A percentile compares a stretch with the other conserved stretches of the same genome.
Evolutionary conservation across 2,888 invertebrate species (phyloP).

Genomic region (Sialis fuliginosa): DNA sequence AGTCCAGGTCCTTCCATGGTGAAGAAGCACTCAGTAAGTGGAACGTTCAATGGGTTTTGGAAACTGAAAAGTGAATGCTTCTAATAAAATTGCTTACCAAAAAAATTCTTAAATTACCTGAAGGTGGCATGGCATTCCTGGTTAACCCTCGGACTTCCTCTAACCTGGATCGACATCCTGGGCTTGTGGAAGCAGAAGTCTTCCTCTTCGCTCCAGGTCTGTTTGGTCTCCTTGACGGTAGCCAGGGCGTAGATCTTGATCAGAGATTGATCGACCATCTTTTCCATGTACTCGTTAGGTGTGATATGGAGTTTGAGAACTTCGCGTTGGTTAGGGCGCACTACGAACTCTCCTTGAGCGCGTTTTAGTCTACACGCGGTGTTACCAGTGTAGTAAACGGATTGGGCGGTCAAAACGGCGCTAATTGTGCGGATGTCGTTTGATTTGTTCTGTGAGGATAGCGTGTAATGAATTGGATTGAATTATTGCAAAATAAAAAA

Average conservation of each 20-base stretch:
- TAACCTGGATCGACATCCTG: constrained; percentile 43
- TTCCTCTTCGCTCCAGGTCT: constrained; percentile 57
- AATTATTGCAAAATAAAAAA: too few species aligned
- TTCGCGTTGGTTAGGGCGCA: constrained; percentile 43
- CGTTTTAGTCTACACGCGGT: constrained; percentile 42
- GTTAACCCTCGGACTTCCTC: constrained; percentile 31
- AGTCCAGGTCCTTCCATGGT: constrained; percentile 53
- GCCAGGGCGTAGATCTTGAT: constrained; percentile 58
- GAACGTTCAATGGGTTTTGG: constrained; percentile 44
- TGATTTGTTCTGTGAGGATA: constrained; percentile 34
- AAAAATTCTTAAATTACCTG: constrained; percentile 14
- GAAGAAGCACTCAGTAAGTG: constrained; percentile 47
- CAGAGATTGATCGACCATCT: constrained; percentile 49
- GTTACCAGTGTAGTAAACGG: constrained; percentile 53
- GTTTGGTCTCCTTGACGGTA: constrained; percentile 51
- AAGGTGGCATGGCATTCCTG: constrained; percentile 35
- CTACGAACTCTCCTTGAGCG: constrained; percentile 38
- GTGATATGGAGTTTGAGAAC: constrained; percentile 40
- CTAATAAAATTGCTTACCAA: too few species aligned
- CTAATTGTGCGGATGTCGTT: constrained; percentile 41
- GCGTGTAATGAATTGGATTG: background rate
- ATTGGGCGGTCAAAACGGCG: constrained; percentile 40
- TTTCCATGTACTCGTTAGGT: constrained; percentile 48
- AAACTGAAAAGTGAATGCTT: constrained; percentile 26
- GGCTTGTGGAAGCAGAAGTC: constrained; percentile 54